phyloP scores from a whole-genome alignment of 2,797 vertebrate species.

The Lepilemur ruficaudatus region DNA sequence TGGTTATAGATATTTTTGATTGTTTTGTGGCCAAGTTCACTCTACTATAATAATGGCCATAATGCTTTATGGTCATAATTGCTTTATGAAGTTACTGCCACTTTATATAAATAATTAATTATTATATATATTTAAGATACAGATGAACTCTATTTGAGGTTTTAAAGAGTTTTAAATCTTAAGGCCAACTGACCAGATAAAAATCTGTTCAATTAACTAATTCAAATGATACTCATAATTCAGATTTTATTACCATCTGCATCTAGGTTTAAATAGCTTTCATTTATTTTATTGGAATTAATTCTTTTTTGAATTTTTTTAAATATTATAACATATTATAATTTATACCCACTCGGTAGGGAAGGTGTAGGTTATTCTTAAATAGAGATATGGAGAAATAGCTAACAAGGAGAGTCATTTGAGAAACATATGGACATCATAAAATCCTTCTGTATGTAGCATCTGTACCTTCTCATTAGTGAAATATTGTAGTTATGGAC shows the following conservation, averaged over 20 bases:
- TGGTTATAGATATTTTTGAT: background rate
- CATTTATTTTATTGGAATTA: constrained; percentile 59
- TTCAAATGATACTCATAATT: constrained; percentile 2
- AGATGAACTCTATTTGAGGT: background rate
- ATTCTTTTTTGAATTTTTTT: constrained; percentile 57
- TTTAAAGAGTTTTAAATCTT: constrained; percentile 57
- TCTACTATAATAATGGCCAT: too few relatives aligned
- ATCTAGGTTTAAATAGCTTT: background rate
- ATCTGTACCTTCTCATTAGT: constrained; percentile 79
- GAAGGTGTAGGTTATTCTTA: constrained; percentile 70
- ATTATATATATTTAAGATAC: background rate
- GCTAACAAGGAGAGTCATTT: constrained; percentile 72
- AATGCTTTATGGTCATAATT: too few relatives aligned
- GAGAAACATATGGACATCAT: constrained; percentile 79
- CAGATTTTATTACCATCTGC: constrained; percentile 45
- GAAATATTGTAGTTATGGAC: constrained; percentile 70
- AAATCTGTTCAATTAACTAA: constrained; percentile 1
- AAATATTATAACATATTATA: constrained; percentile 49
- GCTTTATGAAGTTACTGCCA: constrained; percentile 32
- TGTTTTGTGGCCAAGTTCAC: background rate
- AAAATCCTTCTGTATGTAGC: constrained; percentile 75
- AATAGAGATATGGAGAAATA: constrained; percentile 71
- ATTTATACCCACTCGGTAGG: constrained; percentile 38
- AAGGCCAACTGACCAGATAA: constrained; percentile 6
- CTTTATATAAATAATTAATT: background rate